Base-by-base conservation (phyloP, 92 coral and sea anemone genomes). In the Hydrozoanthus gracilis region DNA sequence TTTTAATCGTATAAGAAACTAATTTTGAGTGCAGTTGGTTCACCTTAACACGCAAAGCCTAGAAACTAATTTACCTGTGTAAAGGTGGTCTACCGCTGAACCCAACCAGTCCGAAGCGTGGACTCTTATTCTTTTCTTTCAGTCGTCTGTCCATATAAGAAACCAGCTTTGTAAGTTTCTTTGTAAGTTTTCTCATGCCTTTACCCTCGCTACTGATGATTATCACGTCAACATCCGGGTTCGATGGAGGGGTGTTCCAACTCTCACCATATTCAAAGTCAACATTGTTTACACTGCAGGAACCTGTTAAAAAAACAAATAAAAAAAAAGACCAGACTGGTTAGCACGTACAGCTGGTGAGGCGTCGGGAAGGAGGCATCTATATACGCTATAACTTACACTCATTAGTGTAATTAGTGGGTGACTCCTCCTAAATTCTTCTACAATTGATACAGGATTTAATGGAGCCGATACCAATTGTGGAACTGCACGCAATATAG, bases 71-170 rank as follows among this genome's bases (percentile, higher is more conserved):
- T 17, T 79, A 79, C 84, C 93, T 89, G 82, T 92, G 91, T 9
- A 84, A 51, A 6, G 89, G 91, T 4, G 91, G 89, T 72, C 87
- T 90, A 49, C 95, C 95, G 68, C 93, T 92, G 82, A 92, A 92
- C 27, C 91, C 95, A 27, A 90, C 95, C 66, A 92, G 66, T 13
- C 93, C 95, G 44, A 90, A 92, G 60, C 78, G 87, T 49, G 93
- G 91, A 18, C 16, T 35, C 76, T 65, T n/a, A 17, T 10, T 6
- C 27, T 73, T 48, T 8, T 46, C 58, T 49, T 69, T 61, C n/a
- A 92, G 58, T 16, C 68, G 27, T n/a, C 7, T 5, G 51, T 90
- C 86, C 60, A 90, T 88, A 13, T 70, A 64, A 12, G 44, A 51
- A 44, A 88, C 80, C 2, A 90, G 83, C 9, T 39, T 15, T 9